Percentiles rank a stretch among this genome's conserved stretches.
phyloP scores from a whole-genome alignment of 2,888 invertebrate species.

The Allolobophora icterica region DNA sequence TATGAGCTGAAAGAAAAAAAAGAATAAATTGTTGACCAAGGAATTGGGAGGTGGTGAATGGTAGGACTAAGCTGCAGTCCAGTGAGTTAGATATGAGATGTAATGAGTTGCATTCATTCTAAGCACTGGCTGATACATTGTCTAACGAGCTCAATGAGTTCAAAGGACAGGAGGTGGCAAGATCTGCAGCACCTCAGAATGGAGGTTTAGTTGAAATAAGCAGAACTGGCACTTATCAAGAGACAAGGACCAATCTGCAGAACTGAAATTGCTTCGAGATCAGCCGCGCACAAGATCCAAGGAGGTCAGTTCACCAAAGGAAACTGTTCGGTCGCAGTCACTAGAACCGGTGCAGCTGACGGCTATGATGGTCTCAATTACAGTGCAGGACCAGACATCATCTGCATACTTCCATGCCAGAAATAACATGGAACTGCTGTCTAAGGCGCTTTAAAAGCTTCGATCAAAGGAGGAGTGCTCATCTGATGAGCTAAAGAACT shows the following conservation, averaged over 20 bases:
- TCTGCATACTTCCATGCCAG: background rate
- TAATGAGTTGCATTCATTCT: background rate
- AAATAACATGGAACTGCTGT: background rate
- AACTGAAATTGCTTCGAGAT: background rate
- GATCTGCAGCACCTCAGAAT: background rate
- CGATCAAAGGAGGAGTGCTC: background rate
- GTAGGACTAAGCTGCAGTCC: background rate
- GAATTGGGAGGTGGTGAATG: background rate
- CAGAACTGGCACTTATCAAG: background rate
- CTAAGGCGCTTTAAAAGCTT: background rate
- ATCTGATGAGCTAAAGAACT: background rate
- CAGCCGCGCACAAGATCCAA: background rate
- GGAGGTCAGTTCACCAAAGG: background rate
- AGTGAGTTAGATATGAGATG: conserved; percentile 3
- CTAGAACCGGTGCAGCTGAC: background rate
- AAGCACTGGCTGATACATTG: background rate
- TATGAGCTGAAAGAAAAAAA: background rate
- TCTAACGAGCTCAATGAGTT: background rate
- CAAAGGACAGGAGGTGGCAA: background rate
- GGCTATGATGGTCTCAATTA: background rate
- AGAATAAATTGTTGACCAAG: background rate
- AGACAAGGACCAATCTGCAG: background rate
- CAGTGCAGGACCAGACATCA: background rate
- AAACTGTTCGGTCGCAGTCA: background rate
- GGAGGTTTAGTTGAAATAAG: background rate